Base-by-base conservation (phyloP, 2,797 vertebrate species). In the Acanthurus lineatus region DNA sequence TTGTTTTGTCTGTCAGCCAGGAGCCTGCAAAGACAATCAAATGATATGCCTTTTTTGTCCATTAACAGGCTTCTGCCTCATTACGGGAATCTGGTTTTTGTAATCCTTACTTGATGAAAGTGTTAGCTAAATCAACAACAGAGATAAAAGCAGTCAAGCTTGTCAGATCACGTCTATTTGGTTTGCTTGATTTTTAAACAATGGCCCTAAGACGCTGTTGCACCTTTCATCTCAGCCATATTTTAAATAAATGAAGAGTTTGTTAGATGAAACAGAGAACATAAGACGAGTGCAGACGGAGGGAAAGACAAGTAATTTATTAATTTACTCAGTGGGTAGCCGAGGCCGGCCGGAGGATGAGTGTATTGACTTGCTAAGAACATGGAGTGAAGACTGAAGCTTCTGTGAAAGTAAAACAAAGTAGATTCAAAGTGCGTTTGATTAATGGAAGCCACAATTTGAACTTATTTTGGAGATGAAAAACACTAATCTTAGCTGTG, bases 91-190 rank as follows among this genome's bases (percentile, higher is more conserved):
- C 54, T 56, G 28, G 11, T 51, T 64, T 58, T 58, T 52, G 59
- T 82, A 77, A 86, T 80, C 74, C 64, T 68, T 51, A 48, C 69
- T 63, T 79, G 58, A 87, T 84, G 64, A 73, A 78, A 80, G 69
- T 1, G 14, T 77, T 28, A 73, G 63, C 57, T 58, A 69, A 73
- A 74, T 64, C 71, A 83, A 76, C 66, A 57, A 22, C 22, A 60
- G 25, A 69, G 63, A 79, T 64, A 61, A 79, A 83, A 70, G 70
- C 68, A 82, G 64, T 69, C 71, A 45, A 54, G 71, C 77, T 70
- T 80, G 72, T 76, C 68, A 78, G 53, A 76, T 32, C 61, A 51
- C 5, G 38, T 79, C 53, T 78, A 64, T 76, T 76, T 69, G 61
- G 57, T 20, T 16, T 35, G 51, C 59, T 56, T 70, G 28, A 32